phyloP scores from a whole-genome alignment of 2,797 vertebrate species.

The Anomalospiza imberbis region DNA sequence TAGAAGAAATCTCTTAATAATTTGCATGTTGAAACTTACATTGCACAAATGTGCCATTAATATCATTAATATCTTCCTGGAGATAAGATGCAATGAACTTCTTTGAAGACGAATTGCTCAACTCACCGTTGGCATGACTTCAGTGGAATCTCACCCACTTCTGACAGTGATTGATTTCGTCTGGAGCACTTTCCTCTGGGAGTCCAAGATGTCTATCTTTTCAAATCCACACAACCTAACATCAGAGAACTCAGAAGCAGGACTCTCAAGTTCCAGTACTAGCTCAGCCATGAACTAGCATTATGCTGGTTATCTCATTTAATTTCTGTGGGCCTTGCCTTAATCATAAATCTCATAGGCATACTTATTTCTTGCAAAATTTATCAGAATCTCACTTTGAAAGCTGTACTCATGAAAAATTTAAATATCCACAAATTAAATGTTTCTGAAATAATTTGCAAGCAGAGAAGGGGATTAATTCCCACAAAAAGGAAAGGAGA shows the following conservation, averaged over 20 bases:
- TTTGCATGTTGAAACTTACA: conserved; percentile 36
- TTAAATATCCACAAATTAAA: conserved; percentile 36
- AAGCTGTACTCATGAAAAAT: conserved; percentile 14
- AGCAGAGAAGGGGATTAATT: conserved; percentile 11
- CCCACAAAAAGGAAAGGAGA: conserved; percentile 20
- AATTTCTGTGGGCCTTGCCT: conserved; percentile 11
- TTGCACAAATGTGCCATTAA: conserved; percentile 50
- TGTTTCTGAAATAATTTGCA: conserved; percentile 49
- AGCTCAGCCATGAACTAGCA: conserved; percentile 7
- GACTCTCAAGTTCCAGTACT: conserved; percentile 51
- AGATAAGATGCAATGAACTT: conserved; percentile 48
- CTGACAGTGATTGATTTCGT: conserved; percentile 54
- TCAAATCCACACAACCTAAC: conserved; percentile 13
- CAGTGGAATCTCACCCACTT: conserved; percentile 46
- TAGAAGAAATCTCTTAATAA: conserved; percentile 40
- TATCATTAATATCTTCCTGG: conserved; percentile 55
- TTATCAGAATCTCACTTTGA: conserved; percentile 35
- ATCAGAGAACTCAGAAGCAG: conserved; percentile 50
- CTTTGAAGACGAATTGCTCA: conserved; percentile 62
- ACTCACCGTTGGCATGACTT: conserved; percentile 51
- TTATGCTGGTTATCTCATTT: conserved; percentile 24
- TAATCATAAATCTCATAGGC: conserved; percentile 6
- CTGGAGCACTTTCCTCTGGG: conserved; percentile 51
- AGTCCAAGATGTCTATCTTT: conserved; percentile 58
- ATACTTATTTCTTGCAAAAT: conserved; percentile 33